phyloP scores from a whole-genome alignment of 2,888 invertebrate species.

The Drosophila helvetica region DNA sequence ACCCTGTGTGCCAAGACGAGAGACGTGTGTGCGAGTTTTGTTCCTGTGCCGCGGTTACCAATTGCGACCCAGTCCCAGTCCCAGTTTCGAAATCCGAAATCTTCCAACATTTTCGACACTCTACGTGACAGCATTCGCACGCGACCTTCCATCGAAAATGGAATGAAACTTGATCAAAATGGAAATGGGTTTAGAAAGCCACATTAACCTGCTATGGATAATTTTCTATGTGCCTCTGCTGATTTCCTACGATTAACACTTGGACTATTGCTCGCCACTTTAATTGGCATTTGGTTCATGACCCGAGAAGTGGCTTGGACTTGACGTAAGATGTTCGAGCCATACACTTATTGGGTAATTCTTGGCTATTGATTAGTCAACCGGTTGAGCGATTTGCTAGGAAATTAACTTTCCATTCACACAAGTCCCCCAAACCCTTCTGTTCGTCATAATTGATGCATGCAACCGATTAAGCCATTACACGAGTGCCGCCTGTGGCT shows the following conservation, averaged over 20 bases:
- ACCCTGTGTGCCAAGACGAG: constrained; percentile 39
- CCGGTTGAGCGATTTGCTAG: constrained; percentile 12
- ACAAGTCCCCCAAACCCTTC: not conserved
- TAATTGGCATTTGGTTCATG: constrained; percentile 10
- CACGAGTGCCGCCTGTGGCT: constrained; percentile 22
- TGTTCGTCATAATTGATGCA: constrained; percentile 25
- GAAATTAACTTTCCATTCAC: constrained; percentile 8
- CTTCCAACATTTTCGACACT: constrained; percentile 35
- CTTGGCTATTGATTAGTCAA: constrained; percentile 7
- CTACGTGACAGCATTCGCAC: constrained; percentile 41
- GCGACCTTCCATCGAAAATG: constrained; percentile 31
- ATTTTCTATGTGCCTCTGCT: not conserved
- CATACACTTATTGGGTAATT: constrained; percentile 10
- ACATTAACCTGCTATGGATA: no score
- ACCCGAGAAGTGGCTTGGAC: not conserved
- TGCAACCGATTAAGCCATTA: constrained; percentile 36
- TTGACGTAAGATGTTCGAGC: not conserved
- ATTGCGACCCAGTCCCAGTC: constrained; percentile 73
- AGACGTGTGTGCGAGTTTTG: constrained; percentile 60
- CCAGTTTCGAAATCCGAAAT: constrained; percentile 56
- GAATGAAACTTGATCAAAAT: constrained; percentile 20
- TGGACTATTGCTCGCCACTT: no score
- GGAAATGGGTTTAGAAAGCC: constrained; percentile 29
- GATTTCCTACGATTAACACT: constrained; percentile 17
- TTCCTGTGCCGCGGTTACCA: constrained; percentile 68